Base-by-base conservation (phyloP, 2,797 vertebrate species). In the Cheirogaleus major region DNA sequence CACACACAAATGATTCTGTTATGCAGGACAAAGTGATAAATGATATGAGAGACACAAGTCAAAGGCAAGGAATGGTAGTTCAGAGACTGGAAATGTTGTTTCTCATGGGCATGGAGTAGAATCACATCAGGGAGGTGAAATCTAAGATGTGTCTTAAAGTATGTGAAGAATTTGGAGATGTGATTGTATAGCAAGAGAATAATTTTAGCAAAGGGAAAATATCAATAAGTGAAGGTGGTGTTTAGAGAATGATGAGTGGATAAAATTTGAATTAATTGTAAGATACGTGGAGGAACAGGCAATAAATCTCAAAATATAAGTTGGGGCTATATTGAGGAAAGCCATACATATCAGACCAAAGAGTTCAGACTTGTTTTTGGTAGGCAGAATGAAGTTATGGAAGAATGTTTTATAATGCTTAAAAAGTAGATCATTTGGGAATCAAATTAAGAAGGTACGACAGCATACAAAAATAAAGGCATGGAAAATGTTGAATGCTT, bases 401-500 rank as follows among this genome's bases (percentile, higher is more conserved):
- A 80, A 43, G 15, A 76, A 41, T 20, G 18, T 30, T 35, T 52
- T 78, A 59, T 25, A 52, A 55, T 67, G 41, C 65, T 92, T 96
- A 69, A 75, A 70, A 86, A 22, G 15, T 17, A 57, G 8, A 45
- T 78, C 25, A 48, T 69, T 41, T 57, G 14, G 25, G 43, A 79
- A 72, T 84, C 52, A 57, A 65, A 65, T 67, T 52, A 88, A 48
- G 76, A 59, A 70, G 22, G 1, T 43, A 43, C 15, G 43, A 59
- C 18, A 50, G 22, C 25, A 63, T 43, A 6, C 3, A 59, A 92
- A 95, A 96, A 27, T 22, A 78, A 83, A 96, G 38, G 35, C 8
- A 22, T 15, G 27, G 22, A 69, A 90, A 93, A 59, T 35, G 7
- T 9, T 38, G 57, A 82, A 7, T 38, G 25, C 23, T 75, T 79